phyloP scores from a whole-genome alignment of 2,113 vertebrate genomes.

The Pungitius pungitius region DNA sequence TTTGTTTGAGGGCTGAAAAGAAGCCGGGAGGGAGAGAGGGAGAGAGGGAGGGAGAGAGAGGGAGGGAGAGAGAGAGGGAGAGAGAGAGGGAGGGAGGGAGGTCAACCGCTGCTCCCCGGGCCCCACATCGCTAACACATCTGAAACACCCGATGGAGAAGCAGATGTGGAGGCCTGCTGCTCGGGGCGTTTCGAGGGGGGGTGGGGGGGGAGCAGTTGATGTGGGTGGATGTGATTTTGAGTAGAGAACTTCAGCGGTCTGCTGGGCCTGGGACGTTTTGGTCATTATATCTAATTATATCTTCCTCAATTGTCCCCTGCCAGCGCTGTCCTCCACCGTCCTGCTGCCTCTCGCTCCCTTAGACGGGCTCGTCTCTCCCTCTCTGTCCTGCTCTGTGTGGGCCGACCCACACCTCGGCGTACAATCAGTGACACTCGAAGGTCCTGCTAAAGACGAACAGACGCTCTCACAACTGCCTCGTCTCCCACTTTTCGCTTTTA shows the following conservation, averaged over 20 bases:
- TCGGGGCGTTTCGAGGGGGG: slow-evolving; percentile 16
- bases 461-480: slow-evolving; percentile 5
- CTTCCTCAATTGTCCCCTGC: slow-evolving; percentile 75
- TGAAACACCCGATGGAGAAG: slow-evolving; percentile 52
- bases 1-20: slow-evolving; percentile 60
- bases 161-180: slow-evolving; percentile 48
- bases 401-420: no score
- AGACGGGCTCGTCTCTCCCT: slow-evolving; percentile 5
- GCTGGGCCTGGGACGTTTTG: slow-evolving; percentile 55
- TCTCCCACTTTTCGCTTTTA: no score
- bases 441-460: slow-evolving; percentile 35
- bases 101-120: slow-evolving; percentile 44
- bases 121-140: slow-evolving; percentile 49
- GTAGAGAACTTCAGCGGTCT: slow-evolving; percentile 25
- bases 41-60: slow-evolving; percentile 35
- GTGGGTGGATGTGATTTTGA: background rate
- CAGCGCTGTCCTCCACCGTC: slow-evolving; percentile 65
- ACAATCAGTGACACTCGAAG: slow-evolving; percentile 52
- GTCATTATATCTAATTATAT: no score
- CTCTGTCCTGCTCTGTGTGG: no score
- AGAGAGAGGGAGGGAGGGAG: slow-evolving; percentile 59
- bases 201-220: background rate
- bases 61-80: slow-evolving; percentile 58
- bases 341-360: slow-evolving; percentile 30
- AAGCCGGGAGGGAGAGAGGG: background rate